A percentile compares a stretch with the other conserved stretches of the same genome.
Evolutionary conservation across 2,888 invertebrate genomes (phyloP).

Genomic region (Ectemnius lituratus): DNA sequence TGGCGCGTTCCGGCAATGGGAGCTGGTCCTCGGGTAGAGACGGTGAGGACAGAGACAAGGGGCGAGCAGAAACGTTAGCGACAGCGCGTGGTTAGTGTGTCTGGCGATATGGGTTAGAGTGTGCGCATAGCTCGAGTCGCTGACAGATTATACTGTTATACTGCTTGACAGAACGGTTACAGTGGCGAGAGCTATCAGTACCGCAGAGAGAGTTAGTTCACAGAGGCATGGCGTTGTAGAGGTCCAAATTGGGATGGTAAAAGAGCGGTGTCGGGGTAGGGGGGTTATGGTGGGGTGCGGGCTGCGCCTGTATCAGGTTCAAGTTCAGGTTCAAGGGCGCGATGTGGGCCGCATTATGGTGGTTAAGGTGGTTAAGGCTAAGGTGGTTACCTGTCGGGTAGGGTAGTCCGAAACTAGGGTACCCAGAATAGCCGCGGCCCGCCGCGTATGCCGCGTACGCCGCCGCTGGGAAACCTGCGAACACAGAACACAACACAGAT

Average conservation of each 20-base stretch:
- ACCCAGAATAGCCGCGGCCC: slow-evolving; percentile 97
- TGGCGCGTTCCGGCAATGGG: no score
- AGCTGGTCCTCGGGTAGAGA: no score
- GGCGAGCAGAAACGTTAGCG: slow-evolving; percentile 32
- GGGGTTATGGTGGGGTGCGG: slow-evolving; percentile 81
- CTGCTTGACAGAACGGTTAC: not conserved
- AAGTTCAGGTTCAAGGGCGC: slow-evolving; percentile 79
- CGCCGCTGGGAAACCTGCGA: slow-evolving; percentile 94
- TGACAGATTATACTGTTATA: slow-evolving; percentile 18
- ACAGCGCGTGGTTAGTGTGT: slow-evolving; percentile 60
- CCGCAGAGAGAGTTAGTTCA: slow-evolving; percentile 72
- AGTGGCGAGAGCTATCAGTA: no score
- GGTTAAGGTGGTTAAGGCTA: slow-evolving; percentile 86
- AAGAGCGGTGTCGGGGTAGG: slow-evolving; percentile 83
- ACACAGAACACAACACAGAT: slow-evolving; percentile 56
- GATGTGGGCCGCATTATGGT: slow-evolving; percentile 77
- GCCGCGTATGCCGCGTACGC: slow-evolving; percentile 98
- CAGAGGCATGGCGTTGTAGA: slow-evolving; percentile 78
- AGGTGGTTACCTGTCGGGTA: slow-evolving; percentile 97
- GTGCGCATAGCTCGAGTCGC: slow-evolving; percentile 67
- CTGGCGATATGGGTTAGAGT: slow-evolving; percentile 67
- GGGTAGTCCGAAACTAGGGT: slow-evolving; percentile 98
- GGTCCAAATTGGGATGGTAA: slow-evolving; percentile 77
- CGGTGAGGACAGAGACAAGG: slow-evolving; percentile 18
- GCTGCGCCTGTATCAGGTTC: slow-evolving; percentile 78